These are phyloP conservation scores for Amblyteles armatorius DNA, from an alignment of 2,888 invertebrate genomes.

Conservation along the genomic window DNA sequence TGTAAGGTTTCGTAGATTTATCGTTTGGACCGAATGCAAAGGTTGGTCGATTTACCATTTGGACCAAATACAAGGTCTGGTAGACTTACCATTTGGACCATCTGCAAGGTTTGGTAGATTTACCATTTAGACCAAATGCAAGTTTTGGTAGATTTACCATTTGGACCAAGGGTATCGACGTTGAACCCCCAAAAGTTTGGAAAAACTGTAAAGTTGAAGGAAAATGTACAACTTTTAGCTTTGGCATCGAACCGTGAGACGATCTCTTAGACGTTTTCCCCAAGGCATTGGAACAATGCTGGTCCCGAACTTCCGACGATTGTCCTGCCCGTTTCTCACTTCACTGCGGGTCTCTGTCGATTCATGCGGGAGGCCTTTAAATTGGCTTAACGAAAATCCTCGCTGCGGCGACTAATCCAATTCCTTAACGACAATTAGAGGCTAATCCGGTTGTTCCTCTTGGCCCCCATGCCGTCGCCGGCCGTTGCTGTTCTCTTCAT, in stretches of 20 bases:
- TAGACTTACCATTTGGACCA: too few species aligned
- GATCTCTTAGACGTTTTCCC: slow-evolving; percentile 48
- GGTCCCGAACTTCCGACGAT: slow-evolving; percentile 61
- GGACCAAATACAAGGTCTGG: neutral
- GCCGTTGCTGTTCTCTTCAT: slow-evolving; percentile 30
- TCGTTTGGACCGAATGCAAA: too few species aligned
- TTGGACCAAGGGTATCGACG: neutral
- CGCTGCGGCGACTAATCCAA: slow-evolving; percentile 73
- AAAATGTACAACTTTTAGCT: slow-evolving; percentile 56
- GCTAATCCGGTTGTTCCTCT: slow-evolving; percentile 68
- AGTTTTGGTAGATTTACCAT: neutral
- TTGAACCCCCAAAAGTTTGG: slow-evolving; percentile 39
- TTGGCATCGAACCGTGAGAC: slow-evolving; percentile 60
- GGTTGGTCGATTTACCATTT: neutral
- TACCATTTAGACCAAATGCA: too few species aligned
- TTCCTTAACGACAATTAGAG: slow-evolving; percentile 77
- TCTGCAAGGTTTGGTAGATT: too few species aligned
- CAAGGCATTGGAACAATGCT: slow-evolving; percentile 23
- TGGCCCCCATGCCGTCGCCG: neutral
- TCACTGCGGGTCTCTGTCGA: slow-evolving; percentile 18
- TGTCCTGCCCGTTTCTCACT: slow-evolving; percentile 54
- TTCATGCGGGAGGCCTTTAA: slow-evolving; percentile 46
- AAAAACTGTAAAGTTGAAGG: neutral
- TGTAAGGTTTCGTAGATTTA: neutral
- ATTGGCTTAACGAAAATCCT: slow-evolving; percentile 75